Conservation (phyloP, 1,140 invertebrate genomes). For the Cherax quadricarinatus region DNA sequence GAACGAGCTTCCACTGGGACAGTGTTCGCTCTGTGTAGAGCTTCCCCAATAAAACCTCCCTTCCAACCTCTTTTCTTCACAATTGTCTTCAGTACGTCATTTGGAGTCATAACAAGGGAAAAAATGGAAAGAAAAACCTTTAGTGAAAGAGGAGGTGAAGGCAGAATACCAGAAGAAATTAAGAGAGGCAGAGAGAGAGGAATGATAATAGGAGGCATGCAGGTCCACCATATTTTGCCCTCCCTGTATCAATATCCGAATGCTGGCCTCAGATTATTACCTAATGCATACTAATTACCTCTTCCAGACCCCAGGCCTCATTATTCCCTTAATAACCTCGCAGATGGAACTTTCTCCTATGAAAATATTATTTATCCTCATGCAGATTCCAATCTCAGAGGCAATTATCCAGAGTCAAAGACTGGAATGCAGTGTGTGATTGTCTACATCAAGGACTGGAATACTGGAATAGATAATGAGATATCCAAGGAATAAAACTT, state of each 20-base stretch:
- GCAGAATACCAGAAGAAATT: neutral
- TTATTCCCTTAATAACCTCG: slow-evolving; percentile 23
- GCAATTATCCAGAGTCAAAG: slow-evolving; percentile 27
- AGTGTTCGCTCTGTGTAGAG: too few relatives aligned
- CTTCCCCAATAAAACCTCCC: too few relatives aligned
- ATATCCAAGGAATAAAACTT: too few relatives aligned
- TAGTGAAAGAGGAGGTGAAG: neutral
- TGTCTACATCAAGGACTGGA: neutral
- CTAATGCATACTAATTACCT: slow-evolving; percentile 65
- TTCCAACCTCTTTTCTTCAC: too few relatives aligned
- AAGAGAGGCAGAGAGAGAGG: neutral
- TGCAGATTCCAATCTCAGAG: slow-evolving; percentile 25
- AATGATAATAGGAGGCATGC: too few relatives aligned
- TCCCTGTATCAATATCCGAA: slow-evolving; percentile 38
- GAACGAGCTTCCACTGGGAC: too few relatives aligned
- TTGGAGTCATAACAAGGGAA: too few relatives aligned
- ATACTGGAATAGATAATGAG: too few relatives aligned
- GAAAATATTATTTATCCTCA: slow-evolving; percentile 54
- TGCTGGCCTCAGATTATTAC: slow-evolving; percentile 32
- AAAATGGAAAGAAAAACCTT: neutral
- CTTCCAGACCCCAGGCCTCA: slow-evolving; percentile 27
- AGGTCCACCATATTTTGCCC: neutral
- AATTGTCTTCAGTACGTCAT: too few relatives aligned
- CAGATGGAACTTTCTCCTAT: slow-evolving; percentile 48
- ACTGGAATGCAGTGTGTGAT: neutral